Evolutionary conservation across 1,140 invertebrate species (phyloP).

Genomic region (Caenorhabditis briggsae): DNA sequence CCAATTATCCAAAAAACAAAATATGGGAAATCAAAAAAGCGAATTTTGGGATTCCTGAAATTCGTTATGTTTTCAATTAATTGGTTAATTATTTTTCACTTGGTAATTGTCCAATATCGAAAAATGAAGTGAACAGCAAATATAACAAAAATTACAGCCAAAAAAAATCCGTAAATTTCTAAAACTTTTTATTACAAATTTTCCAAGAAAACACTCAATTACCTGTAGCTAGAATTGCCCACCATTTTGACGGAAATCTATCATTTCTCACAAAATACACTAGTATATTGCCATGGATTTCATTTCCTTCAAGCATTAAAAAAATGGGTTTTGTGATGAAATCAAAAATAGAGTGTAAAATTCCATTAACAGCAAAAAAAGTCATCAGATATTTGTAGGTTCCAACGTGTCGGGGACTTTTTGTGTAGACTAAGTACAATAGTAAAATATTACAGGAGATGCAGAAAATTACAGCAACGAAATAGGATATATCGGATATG

Average conservation of each 20-base stretch:
- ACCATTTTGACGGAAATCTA: conserved; percentile 12
- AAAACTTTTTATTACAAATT: not conserved
- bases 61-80: not conserved
- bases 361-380: not conserved
- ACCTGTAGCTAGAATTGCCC: not conserved
- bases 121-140: conserved; percentile 11
- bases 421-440: conserved; percentile 1
- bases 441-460: conserved; percentile 9
- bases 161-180: conserved; percentile 10
- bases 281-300: not conserved
- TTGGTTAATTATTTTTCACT: not conserved
- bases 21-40: conserved; percentile 4
- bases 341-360: not conserved
- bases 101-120: conserved; percentile 21
- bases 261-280: conserved; percentile 3
- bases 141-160: conserved; percentile 19
- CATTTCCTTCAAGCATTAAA: conserved; percentile 2
- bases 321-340: conserved; percentile 15
- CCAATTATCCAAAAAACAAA: not conserved
- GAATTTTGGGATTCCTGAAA: not conserved
- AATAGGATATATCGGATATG: not conserved
- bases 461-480: not conserved
- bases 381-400: not conserved
- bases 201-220: not conserved
- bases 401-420: not conserved